Evolutionary conservation across 2,888 invertebrate genomes (phyloP), one percentile per base, ranked within the genome.

Genomic region (Diplazon laetatorius): DNA sequence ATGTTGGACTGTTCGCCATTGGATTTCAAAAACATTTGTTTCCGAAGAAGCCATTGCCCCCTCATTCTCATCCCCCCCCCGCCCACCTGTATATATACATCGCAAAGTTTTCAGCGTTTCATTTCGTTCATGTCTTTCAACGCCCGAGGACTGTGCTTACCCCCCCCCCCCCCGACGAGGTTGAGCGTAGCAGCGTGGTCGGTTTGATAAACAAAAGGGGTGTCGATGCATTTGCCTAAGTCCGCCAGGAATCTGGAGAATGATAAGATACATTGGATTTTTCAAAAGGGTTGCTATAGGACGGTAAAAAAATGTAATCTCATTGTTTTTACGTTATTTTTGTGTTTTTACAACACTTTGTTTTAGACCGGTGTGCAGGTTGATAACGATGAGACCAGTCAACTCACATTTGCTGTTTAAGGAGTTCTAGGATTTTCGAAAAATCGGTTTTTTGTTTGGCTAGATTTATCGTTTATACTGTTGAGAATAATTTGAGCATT

Each of bases 191-290:
- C 39, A 1, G 25, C 52, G 25, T 48, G 16, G 35, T 42, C 18
- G 12, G 39, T 65, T 66, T 22, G 74, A 78, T 78, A 78, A 77
- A 77, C 76, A 81, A 79, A n/a, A 79, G 60, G 66, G 75, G 75
- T 71, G 77, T 62, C 72, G 69, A 81, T 72, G 79, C 60, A 79
- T 79, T 77, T 79, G 50, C 72, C 69, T 65, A 60, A 69, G 71
- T 69, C 60, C n/a, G 9, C 44, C 52, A 8, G 55, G 20, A 18
- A 37, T 9, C 44, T 35, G 60, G 52, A 75, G 72, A 74, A 69
- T 72, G 39, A 60, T 37, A 55, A 52, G 39, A 14, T 63, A 37
- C 55, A 50, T 14, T n/a, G 3, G 30, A 8, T n/a, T n/a, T n/a
- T n/a, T n/a, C n/a, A n/a, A n/a, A n/a, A n/a, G n/a, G n/a, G n/a